Percentiles rank a stretch among this genome's conserved stretches.
Evolutionary conservation across 2,113 vertebrate genomes (phyloP).

Genomic region (Carollia perspicillata): DNA sequence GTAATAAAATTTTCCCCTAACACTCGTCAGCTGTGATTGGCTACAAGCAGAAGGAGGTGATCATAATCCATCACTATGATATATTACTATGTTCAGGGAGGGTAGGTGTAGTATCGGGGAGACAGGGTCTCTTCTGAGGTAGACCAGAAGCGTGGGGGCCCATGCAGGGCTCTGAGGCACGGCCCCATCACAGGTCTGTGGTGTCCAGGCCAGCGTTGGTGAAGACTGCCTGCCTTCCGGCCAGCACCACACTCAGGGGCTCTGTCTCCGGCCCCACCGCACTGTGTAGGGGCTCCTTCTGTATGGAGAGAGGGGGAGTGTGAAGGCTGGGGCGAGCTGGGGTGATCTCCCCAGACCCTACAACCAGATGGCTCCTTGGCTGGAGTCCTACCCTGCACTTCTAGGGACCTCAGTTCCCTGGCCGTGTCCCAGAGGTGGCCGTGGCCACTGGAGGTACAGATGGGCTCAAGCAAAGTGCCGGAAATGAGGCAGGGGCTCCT

Average conservation of each 20-base stretch:
- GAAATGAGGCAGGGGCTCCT: neutral
- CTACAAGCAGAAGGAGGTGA: neutral
- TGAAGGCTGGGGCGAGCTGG: fast-evolving
- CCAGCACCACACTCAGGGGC: slow-evolving; percentile 82
- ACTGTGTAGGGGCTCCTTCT: neutral
- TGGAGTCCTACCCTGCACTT: neutral
- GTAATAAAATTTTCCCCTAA: slow-evolving; percentile 74
- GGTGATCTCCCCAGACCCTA: neutral
- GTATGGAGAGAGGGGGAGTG: neutral
- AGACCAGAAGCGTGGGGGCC: neutral
- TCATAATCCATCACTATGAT: neutral
- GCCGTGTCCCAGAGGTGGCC: neutral
- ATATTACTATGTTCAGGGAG: neutral
- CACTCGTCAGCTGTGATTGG: slow-evolving; percentile 3
- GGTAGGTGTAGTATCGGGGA: neutral
- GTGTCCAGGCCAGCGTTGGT: slow-evolving; percentile 82
- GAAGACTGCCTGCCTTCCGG: slow-evolving; percentile 63
- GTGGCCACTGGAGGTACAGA: neutral
- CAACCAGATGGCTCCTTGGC: neutral
- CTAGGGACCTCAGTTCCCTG: neutral
- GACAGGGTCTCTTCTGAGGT: neutral
- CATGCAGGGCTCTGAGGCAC: neutral
- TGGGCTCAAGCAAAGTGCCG: neutral
- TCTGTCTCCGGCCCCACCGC: slow-evolving; percentile 54
- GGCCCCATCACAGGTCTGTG: slow-evolving; percentile 86